Percentiles rank a stretch among this genome's conserved stretches.
Conservation (phyloP, 2,888 invertebrate species). For the Disparrhopalites patrizii region DNA sequence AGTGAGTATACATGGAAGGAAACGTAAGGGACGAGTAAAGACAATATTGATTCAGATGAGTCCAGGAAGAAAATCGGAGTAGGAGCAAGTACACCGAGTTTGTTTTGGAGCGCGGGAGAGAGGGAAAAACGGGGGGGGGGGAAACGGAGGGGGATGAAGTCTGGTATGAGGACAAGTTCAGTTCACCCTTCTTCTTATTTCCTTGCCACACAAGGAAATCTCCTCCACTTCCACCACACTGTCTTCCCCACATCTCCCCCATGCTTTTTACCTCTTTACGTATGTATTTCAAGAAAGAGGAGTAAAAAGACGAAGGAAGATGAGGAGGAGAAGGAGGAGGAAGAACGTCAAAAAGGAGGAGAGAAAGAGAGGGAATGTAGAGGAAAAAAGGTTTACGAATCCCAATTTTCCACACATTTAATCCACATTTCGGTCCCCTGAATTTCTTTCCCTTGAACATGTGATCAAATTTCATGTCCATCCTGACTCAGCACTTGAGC, state of each 20-base stretch:
- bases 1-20: too few species aligned
- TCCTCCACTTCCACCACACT: too few species aligned
- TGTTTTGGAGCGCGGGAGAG: too few species aligned
- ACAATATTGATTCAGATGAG: conserved; percentile 39
- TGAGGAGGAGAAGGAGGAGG: neutral
- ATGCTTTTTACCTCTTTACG: neutral
- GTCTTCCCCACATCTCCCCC: too few species aligned
- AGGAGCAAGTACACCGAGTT: conserved; percentile 9
- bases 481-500: conserved; percentile 4
- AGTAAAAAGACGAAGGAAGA: neutral
- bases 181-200: neutral
- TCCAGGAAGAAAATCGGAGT: conserved; percentile 16
- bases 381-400: conserved; percentile 5
- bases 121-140: too few species aligned
- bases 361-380: too few species aligned
- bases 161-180: too few species aligned
- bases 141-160: too few species aligned
- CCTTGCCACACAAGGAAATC: neutral
- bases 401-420: conserved; percentile 10
- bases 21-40: conserved; percentile 23
- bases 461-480: conserved; percentile 8
- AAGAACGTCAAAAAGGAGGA: neutral
- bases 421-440: conserved; percentile 4
- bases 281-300: neutral
- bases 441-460: conserved; percentile 6